These are phyloP conservation scores for Coturnix japonica DNA, from an alignment of 2,113 vertebrate genomes.

Conservation along the genomic window DNA sequence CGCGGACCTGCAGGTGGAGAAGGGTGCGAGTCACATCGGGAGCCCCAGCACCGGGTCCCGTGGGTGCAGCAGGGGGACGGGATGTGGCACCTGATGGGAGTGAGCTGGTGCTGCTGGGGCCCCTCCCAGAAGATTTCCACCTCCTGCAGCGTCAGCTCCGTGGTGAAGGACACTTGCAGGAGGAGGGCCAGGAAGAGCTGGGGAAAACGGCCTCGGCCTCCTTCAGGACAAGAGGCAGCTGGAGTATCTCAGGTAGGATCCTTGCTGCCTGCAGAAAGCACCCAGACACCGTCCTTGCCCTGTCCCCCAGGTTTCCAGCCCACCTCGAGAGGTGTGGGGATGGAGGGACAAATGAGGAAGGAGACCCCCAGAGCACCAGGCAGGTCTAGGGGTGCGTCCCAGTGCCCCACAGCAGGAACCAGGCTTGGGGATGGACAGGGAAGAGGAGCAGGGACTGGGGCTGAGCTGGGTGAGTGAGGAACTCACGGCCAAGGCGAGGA, in stretches of 20 bases:
- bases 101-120: not conserved
- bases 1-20: not conserved
- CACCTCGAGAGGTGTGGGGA: not conserved
- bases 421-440: not conserved
- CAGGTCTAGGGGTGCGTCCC: not conserved
- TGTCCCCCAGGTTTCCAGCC: not conserved
- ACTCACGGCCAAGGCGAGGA: not conserved
- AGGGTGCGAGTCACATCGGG: not conserved
- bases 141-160: not conserved
- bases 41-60: not conserved
- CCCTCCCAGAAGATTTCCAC: not conserved
- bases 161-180: not conserved
- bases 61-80: not conserved
- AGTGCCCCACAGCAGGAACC: not conserved
- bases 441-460: no score
- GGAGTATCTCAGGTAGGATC: not conserved
- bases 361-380: not conserved
- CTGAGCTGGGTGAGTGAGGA: not conserved
- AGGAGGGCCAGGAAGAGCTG: not conserved
- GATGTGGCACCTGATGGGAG: not conserved
- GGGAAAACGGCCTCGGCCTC: not conserved
- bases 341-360: not conserved
- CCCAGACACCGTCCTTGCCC: not conserved
- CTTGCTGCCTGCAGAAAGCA: not conserved
- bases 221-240: not conserved